These are phyloP conservation scores for Cheilosia impressa DNA, from an alignment of 2,888 invertebrate genomes.

Conservation along the genomic window DNA sequence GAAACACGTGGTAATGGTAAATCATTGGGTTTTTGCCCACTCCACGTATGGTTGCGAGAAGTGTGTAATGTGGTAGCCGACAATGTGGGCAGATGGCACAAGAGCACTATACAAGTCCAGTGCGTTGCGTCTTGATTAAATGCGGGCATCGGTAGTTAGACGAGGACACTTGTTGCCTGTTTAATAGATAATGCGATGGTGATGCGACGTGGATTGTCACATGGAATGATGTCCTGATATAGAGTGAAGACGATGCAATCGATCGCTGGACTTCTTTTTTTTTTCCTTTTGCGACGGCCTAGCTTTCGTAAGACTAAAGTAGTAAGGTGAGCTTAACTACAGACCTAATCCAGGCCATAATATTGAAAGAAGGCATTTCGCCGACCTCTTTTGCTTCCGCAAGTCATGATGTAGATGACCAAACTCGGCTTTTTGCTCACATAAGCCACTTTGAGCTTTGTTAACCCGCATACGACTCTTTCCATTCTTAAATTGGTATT, in stretches of 20 bases:
- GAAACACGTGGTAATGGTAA: conserved; percentile 71
- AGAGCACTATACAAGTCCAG: conserved; percentile 18
- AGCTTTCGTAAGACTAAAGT: too few relatives aligned
- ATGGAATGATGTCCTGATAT: too few relatives aligned
- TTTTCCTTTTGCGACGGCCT: too few relatives aligned
- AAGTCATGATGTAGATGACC: not conserved
- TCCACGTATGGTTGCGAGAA: conserved; percentile 29
- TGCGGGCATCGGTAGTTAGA: conserved; percentile 2
- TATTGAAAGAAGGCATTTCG: not conserved
- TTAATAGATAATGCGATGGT: not conserved
- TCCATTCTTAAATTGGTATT: not conserved
- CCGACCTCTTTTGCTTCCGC: not conserved
- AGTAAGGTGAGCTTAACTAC: too few relatives aligned
- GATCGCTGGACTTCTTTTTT: too few relatives aligned
- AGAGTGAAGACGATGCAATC: too few relatives aligned
- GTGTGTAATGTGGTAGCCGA: conserved; percentile 59
- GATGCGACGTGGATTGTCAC: too few relatives aligned
- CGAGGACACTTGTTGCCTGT: not conserved
- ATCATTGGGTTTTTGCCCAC: conserved; percentile 55
- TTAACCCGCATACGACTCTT: too few relatives aligned
- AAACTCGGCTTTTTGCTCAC: not conserved
- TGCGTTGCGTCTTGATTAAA: conserved; percentile 51
- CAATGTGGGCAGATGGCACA: conserved; percentile 70
- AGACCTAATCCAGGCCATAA: not conserved
- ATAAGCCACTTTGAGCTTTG: not conserved